Conservation (phyloP, 2,888 invertebrate genomes). For the Ligdia adustata region DNA sequence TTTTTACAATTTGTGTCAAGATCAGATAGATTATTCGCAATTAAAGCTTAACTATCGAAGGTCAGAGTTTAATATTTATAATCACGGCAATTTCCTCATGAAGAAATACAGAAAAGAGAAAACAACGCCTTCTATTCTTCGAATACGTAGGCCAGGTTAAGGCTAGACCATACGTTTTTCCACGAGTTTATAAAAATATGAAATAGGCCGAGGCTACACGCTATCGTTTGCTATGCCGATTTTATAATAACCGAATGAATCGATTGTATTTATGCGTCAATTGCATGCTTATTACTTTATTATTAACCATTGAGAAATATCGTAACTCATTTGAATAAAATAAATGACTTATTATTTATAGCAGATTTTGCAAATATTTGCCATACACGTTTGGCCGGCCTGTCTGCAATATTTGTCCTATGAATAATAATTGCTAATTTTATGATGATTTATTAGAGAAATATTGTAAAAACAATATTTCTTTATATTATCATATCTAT, state of each 20-base stretch:
- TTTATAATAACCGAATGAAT: constrained; percentile 37
- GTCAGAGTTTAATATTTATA: constrained; percentile 5
- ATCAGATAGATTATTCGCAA: constrained; percentile 19
- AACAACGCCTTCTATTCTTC: constrained; percentile 15
- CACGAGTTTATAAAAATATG: constrained; percentile 41
- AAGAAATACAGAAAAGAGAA: constrained; percentile 14
- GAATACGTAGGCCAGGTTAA: constrained; percentile 26
- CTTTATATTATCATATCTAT: too few species aligned
- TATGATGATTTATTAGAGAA: too few species aligned
- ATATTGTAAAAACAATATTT: too few species aligned
- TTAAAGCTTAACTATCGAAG: constrained; percentile 13
- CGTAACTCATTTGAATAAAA: too few species aligned
- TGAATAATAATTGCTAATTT: too few species aligned
- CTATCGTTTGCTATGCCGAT: constrained; percentile 38
- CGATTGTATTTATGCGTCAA: constrained; percentile 28
- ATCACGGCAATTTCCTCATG: constrained; percentile 13
- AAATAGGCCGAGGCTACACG: constrained; percentile 48
- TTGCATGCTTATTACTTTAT: constrained; percentile 7
- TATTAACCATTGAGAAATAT: too few species aligned
- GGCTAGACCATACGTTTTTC: constrained; percentile 24
- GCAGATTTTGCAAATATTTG: too few species aligned
- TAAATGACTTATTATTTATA: too few species aligned
- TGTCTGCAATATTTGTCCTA: too few species aligned
- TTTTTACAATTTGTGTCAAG: constrained; percentile 17
- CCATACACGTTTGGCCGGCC: too few species aligned